Conservation (phyloP, 2,113 vertebrate genomes). For the Chloropsis cyanopogon region DNA sequence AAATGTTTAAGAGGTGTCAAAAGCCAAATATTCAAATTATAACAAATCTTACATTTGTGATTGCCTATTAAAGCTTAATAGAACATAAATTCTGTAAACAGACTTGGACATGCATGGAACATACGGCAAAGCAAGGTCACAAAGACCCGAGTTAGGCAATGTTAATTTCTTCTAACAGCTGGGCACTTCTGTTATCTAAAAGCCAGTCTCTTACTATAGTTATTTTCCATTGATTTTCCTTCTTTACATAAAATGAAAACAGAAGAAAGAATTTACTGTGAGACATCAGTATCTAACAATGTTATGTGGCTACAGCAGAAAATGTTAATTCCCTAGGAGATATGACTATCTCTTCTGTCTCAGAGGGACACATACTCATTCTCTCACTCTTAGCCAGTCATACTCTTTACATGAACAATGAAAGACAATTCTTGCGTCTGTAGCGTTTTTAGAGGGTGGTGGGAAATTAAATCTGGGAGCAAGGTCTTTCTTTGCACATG, state of each 20-base stretch:
- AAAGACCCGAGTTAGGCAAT: not conserved
- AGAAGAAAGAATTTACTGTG: not conserved
- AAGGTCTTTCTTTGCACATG: rapidly evolving
- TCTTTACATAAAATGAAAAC: not conserved
- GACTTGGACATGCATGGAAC: not conserved
- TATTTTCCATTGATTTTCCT: not conserved
- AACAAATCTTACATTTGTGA: not conserved
- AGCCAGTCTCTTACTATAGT: not conserved
- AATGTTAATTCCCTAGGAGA: not conserved
- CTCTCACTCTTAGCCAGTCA: not conserved
- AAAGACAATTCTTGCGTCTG: not conserved
- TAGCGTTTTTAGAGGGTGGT: not conserved
- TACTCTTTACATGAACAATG: not conserved
- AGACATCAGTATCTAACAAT: not conserved
- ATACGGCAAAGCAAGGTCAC: not conserved
- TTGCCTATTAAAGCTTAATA: not conserved
- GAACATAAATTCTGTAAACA: not conserved
- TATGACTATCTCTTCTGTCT: not conserved
- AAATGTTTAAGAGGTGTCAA: not conserved
- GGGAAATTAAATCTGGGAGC: not conserved
- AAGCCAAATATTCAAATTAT: not conserved
- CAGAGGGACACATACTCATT: not conserved
- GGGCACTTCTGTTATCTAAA: not conserved
- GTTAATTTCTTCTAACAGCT: not conserved
- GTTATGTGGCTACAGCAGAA: not conserved